phyloP scores from a whole-genome alignment of 2,888 invertebrate genomes.

The Chrysodeixis includens region DNA sequence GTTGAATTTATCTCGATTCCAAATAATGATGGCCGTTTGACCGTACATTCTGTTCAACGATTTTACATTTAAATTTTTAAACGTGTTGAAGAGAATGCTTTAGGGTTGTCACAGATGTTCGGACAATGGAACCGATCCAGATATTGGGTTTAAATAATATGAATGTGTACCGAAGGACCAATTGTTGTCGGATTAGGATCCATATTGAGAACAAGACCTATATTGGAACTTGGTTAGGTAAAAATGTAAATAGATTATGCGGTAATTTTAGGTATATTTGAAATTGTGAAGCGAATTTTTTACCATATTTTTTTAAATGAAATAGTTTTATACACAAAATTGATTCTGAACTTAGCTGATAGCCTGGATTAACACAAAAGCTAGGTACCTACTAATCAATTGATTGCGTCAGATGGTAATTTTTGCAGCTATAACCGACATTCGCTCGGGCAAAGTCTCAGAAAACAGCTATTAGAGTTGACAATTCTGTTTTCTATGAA shows the following conservation, averaged over 20 bases:
- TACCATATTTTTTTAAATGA: too few relatives aligned
- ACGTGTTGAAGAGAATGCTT: constrained; percentile 16
- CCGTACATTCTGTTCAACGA: constrained; percentile 6
- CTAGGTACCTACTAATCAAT: too few relatives aligned
- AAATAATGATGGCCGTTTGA: constrained; percentile 4
- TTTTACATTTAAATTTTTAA: constrained; percentile 33
- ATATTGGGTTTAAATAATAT: background rate
- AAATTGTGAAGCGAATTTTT: too few relatives aligned
- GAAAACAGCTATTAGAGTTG: too few relatives aligned
- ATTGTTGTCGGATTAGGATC: background rate
- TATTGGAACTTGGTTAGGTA: background rate
- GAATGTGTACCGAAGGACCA: background rate
- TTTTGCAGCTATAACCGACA: too few relatives aligned
- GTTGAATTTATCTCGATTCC: constrained; percentile 17
- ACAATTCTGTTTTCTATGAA: too few relatives aligned
- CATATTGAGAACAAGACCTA: background rate
- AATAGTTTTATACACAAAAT: too few relatives aligned
- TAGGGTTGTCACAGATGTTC: background rate
- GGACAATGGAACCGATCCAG: background rate
- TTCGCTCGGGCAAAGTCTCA: too few relatives aligned
- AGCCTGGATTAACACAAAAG: too few relatives aligned
- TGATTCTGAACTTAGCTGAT: too few relatives aligned
- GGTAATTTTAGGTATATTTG: background rate
- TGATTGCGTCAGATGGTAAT: too few relatives aligned
- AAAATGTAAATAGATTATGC: background rate